A percentile compares a stretch with the other conserved stretches of the same genome.
These are phyloP conservation scores for Theristus sp. DNA, from an alignment of 2,888 invertebrate genomes.

Conservation along the genomic window DNA sequence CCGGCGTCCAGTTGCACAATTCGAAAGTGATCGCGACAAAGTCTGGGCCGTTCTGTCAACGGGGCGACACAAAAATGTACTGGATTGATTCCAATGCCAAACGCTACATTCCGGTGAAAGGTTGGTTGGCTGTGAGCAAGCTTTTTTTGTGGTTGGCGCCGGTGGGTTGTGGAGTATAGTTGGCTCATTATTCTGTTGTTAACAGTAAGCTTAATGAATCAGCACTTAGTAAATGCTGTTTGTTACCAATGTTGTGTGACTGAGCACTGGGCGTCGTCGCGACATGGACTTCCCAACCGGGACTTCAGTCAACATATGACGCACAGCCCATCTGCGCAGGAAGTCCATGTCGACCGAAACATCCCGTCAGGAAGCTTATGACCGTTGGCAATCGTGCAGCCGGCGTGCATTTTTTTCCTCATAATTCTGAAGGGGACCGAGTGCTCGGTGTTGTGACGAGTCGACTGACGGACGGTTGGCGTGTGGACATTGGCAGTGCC, in stretches of 20 bases:
- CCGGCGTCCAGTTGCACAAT: not conserved
- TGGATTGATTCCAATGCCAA: not conserved
- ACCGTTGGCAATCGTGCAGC: not conserved
- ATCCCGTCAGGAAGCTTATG: not conserved
- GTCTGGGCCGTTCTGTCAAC: not conserved
- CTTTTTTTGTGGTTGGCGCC: not conserved
- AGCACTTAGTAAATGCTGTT: no score
- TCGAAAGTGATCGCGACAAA: not conserved
- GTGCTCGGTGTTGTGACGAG: conserved; percentile 21
- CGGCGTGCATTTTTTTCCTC: no score
- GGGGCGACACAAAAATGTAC: not conserved
- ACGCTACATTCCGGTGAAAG: not conserved
- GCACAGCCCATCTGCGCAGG: no score
- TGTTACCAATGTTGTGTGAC: no score
- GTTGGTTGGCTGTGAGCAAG: not conserved
- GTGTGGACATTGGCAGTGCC: conserved; percentile 20
- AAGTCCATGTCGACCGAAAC: no score
- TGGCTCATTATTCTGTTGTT: no score
- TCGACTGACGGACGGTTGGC: not conserved
- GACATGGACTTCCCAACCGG: no score
- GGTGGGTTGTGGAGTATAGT: no score
- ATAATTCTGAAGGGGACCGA: conserved; percentile 16
- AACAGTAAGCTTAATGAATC: no score
- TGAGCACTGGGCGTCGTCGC: no score
- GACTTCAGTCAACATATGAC: no score